Percentiles rank a stretch among this genome's conserved stretches.
These are phyloP conservation scores for Heliconius cydno DNA, from an alignment of 2,888 invertebrate species.

Conservation along the genomic window DNA sequence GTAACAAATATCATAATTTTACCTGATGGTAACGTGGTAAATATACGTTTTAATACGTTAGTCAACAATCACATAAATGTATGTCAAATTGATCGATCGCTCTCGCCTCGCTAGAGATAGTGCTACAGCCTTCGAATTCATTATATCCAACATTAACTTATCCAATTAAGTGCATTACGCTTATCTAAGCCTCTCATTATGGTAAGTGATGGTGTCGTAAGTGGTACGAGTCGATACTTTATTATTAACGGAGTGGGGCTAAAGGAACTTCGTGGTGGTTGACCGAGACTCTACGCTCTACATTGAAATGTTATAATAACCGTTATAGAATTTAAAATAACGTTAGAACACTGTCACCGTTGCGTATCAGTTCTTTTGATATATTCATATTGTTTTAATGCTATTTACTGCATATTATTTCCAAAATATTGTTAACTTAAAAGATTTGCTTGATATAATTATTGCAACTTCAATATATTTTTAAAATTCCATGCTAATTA, in stretches of 20 bases:
- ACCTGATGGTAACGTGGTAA: neutral
- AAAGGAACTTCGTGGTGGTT: conserved; percentile 33
- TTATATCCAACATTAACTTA: conserved; percentile 57
- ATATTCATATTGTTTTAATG: too few relatives aligned
- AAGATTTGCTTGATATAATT: neutral
- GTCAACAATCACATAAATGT: conserved; percentile 27
- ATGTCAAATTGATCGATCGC: conserved; percentile 43
- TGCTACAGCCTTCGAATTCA: conserved; percentile 48
- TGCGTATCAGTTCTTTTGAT: neutral
- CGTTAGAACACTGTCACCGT: neutral
- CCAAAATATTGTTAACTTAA: neutral
- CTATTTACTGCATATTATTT: neutral
- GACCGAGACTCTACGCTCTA: conserved; percentile 25
- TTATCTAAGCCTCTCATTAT: conserved; percentile 73
- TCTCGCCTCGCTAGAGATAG: conserved; percentile 43
- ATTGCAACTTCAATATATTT: neutral
- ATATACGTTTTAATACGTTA: neutral
- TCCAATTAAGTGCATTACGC: conserved; percentile 75
- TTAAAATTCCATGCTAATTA: neutral
- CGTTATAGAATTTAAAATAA: conserved; percentile 9
- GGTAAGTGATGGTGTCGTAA: conserved; percentile 69
- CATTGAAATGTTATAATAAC: conserved; percentile 10
- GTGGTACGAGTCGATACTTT: conserved; percentile 65
- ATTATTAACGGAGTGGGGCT: conserved; percentile 64
- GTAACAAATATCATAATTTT: too few relatives aligned